Evolutionary conservation across 2,113 vertebrate species (phyloP).

Genomic region (Cheilinus undulatus): DNA sequence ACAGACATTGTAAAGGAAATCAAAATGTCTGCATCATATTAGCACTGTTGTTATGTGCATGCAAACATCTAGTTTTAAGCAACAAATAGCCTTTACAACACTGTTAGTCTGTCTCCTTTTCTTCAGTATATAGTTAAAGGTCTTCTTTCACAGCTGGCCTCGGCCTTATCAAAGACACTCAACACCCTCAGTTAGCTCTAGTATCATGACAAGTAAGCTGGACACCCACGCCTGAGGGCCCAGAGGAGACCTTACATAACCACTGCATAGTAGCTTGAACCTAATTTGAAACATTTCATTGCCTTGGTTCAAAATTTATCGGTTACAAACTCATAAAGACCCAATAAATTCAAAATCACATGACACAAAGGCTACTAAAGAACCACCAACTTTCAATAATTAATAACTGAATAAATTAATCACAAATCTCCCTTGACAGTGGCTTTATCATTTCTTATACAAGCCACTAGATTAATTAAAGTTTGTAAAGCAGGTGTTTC

Average conservation of each 20-base stretch:
- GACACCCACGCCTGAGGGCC: conserved; percentile 17
- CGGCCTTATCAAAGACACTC: conserved; percentile 44
- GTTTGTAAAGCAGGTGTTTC: conserved; percentile 65
- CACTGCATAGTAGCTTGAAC: neutral
- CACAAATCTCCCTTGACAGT: conserved; percentile 14
- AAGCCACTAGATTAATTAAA: conserved; percentile 56
- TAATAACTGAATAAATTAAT: conserved; percentile 34
- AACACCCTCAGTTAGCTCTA: conserved; percentile 7
- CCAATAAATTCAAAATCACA: conserved; percentile 1
- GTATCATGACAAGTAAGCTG: conserved; percentile 12
- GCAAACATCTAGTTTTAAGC: neutral
- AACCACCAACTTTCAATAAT: neutral
- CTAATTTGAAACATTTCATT: neutral
- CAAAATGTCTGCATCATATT: too few relatives aligned
- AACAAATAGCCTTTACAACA: neutral
- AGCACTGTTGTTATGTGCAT: too few relatives aligned
- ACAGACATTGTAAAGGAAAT: too few relatives aligned
- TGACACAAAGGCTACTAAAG: conserved; percentile 1
- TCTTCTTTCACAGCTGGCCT: conserved; percentile 22
- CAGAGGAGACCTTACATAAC: conserved; percentile 11
- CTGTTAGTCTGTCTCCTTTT: neutral
- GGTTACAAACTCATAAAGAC: neutral
- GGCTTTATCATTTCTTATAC: conserved; percentile 41
- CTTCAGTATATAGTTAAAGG: neutral
- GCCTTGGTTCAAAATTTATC: neutral